Percentiles rank a stretch among this genome's conserved stretches.
phyloP scores from a whole-genome alignment of 2,797 vertebrate species.

The Rhynchonycteris naso region DNA sequence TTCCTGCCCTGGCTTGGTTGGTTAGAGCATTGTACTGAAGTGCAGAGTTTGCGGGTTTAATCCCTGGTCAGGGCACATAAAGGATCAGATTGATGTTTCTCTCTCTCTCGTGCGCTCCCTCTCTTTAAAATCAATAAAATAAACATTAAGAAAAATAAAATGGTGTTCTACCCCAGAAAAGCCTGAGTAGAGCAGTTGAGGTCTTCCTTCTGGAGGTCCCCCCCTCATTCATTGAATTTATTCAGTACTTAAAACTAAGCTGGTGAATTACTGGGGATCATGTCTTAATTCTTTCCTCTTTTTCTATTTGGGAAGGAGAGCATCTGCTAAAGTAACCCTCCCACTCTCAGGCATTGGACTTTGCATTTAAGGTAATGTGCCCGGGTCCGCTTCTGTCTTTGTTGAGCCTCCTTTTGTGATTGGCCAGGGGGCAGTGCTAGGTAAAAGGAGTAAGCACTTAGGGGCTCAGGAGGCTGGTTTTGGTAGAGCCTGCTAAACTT shows the following conservation, averaged over 20 bases:
- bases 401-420: slow-evolving; percentile 4
- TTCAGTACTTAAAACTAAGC: background rate
- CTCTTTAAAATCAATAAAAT: no score
- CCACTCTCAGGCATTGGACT: background rate
- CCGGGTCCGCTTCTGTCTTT: background rate
- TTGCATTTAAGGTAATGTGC: background rate
- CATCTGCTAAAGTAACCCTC: background rate
- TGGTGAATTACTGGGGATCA: background rate
- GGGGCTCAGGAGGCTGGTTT: slow-evolving; percentile 30
- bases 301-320: background rate
- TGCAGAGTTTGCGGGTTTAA: no score
- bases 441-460: background rate
- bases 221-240: background rate
- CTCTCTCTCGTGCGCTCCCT: no score
- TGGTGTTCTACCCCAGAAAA: background rate
- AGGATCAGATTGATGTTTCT: no score
- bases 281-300: background rate
- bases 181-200: background rate
- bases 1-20: background rate
- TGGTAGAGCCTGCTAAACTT: slow-evolving; percentile 39
- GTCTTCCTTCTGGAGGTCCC: background rate
- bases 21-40: no score
- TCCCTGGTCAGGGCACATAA: no score
- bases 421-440: background rate
- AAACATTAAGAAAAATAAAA: no score